Base-by-base conservation (phyloP, 1,140 invertebrate genomes). In the Amyelois transitella region DNA sequence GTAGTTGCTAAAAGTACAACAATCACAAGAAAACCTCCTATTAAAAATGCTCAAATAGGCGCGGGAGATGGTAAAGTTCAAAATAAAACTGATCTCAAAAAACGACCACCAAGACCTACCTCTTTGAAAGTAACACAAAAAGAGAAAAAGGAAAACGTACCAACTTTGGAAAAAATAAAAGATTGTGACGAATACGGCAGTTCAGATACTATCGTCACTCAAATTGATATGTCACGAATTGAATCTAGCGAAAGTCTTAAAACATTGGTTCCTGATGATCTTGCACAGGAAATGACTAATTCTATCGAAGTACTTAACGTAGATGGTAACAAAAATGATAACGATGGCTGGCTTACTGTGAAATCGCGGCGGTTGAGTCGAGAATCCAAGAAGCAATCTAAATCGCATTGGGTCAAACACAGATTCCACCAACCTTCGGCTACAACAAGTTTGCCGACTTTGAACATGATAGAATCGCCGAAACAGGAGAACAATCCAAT, bases 331-430 rank as follows among this genome's bases (percentile, higher is more conserved):
- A 82, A 90, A 73, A 60, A 66, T 54, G 80, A 87, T 52, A 89
- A 91, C 52, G 92, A 92, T 67, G 92, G 92, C 10, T 93, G 92
- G 92, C 75, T 92, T 14, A 93, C 91, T 0, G 92, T 93, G 1
- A 92, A 92, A 76, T 91, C 90, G 58, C 81, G 90, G 43, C 83
- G 91, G 18, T 73, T 90, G 32, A 90, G 86, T 43, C 74, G 83
- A 5, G 85, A 86, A 69, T 86, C 81, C 3, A 88, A 89, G 67
- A 88, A 89, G 57, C 77, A 91, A 24, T 89, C 83, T 7, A 90
- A 90, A 68, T 89, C 91, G 24, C 90, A 91, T 57, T 93, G 92
- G 92, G 85, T 91, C 4, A 32, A 32, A n/a, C 92, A 91, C 65
- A 86, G 92, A 64, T 93, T 92, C 62, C 89, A 92, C 75, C 92